These are phyloP conservation scores for Physocephala rufipes DNA, from an alignment of 2,888 invertebrate genomes.

Conservation along the genomic window DNA sequence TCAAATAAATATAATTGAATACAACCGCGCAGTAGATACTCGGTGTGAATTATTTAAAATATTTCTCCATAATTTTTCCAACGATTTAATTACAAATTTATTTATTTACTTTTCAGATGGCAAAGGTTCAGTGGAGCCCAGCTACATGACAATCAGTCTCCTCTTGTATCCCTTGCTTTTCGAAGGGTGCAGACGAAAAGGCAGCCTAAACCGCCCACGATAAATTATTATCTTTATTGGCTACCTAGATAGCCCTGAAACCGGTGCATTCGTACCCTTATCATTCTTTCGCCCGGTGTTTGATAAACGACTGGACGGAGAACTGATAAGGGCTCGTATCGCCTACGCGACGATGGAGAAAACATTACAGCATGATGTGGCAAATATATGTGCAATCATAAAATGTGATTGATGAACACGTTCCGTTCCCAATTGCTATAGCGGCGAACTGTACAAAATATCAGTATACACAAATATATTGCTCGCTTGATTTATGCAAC, in stretches of 20 bases:
- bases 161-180: not conserved
- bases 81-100: conserved; percentile 25
- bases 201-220: not conserved
- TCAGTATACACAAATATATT: too few relatives aligned
- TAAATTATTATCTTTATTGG: not conserved
- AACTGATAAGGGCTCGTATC: conserved; percentile 96
- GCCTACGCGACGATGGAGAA: conserved; percentile 58
- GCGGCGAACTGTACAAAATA: too few relatives aligned
- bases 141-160: conserved; percentile 4
- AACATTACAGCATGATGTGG: conserved; percentile 58
- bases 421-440: too few relatives aligned
- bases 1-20: not conserved
- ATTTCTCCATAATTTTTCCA: conserved; percentile 21
- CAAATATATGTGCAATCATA: conserved; percentile 60
- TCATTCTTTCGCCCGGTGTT: conserved; percentile 94
- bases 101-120: conserved; percentile 32
- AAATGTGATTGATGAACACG: conserved; percentile 5
- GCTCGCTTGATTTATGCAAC: too few relatives aligned
- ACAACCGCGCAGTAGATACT: conserved; percentile 32
- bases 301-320: conserved; percentile 92
- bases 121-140: not conserved
- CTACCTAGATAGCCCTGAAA: conserved; percentile 44
- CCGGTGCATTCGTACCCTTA: conserved; percentile 78
- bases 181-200: not conserved
- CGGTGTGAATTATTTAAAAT: conserved; percentile 27